Conservation (phyloP, 2,888 invertebrate species). For the Campopleginae sp. region DNA sequence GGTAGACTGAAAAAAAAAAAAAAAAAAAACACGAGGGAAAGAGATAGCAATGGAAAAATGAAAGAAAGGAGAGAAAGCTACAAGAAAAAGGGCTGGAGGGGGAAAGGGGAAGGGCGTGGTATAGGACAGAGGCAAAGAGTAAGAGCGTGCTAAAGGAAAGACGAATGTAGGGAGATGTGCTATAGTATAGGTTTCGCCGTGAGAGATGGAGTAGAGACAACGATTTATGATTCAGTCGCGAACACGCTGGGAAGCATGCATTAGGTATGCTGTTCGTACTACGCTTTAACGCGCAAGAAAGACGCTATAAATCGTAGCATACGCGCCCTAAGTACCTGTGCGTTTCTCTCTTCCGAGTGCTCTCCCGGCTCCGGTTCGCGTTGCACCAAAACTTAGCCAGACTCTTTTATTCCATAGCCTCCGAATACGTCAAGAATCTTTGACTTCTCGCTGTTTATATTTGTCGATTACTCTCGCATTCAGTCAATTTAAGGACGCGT, state of each 20-base stretch:
- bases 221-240: conserved; percentile 79
- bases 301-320: conserved; percentile 79
- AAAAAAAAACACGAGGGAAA: too few species aligned
- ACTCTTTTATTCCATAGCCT: conserved; percentile 18
- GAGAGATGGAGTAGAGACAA: conserved; percentile 62
- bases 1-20: conserved; percentile 2
- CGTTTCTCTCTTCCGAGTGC: conserved; percentile 61
- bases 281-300: conserved; percentile 80
- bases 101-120: conserved; percentile 31
- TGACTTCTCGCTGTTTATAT: conserved; percentile 43
- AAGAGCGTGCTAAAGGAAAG: conserved; percentile 38
- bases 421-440: conserved; percentile 33
- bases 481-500: conserved; percentile 30
- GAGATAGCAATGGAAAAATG: conserved; percentile 26
- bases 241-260: conserved; percentile 72
- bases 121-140: conserved; percentile 41
- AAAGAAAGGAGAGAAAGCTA: conserved; percentile 27
- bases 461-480: conserved; percentile 31
- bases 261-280: conserved; percentile 79
- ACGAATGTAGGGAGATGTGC: conserved; percentile 57
- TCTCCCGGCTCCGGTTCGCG: conserved; percentile 36
- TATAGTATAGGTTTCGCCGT: conserved; percentile 44
- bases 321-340: conserved; percentile 73
- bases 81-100: conserved; percentile 22
- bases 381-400: conserved; percentile 53